A percentile compares a stretch with the other conserved stretches of the same genome.
Conservation (phyloP, 2,888 invertebrate species). For the Eledone cirrhosa region DNA sequence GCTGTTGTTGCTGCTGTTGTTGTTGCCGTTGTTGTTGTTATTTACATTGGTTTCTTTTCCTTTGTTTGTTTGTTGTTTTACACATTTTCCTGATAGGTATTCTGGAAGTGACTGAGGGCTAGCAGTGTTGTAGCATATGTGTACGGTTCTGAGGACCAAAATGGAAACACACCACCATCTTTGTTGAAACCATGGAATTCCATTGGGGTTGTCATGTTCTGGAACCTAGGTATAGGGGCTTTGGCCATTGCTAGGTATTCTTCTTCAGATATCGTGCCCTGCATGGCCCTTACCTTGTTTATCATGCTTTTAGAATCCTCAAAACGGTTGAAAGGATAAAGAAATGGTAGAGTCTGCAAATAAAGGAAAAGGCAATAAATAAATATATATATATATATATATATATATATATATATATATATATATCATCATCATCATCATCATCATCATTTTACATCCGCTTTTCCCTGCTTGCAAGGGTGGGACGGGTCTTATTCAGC, state of each 20-base stretch:
- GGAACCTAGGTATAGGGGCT: slow-evolving; percentile 31
- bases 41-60: no score
- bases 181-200: slow-evolving; percentile 53
- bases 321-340: slow-evolving; percentile 44
- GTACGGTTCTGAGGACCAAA: slow-evolving; percentile 55
- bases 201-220: slow-evolving; percentile 39
- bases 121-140: slow-evolving; percentile 52
- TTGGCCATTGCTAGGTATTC: slow-evolving; percentile 45
- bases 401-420: no score
- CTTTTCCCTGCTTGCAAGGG: no score
- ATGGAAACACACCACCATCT: slow-evolving; percentile 47
- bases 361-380: background rate
- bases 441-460: no score
- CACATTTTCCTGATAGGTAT: background rate
- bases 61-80: no score
- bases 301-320: slow-evolving; percentile 43
- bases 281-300: slow-evolving; percentile 36
- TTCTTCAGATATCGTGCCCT: slow-evolving; percentile 43
- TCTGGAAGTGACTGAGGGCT: slow-evolving; percentile 44
- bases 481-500: no score
- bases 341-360: slow-evolving; percentile 44
- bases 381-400: background rate
- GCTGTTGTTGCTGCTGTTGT: no score
- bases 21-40: no score
- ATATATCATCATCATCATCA: no score